phyloP scores from a whole-genome alignment of 2,888 invertebrate genomes.

The Azorinus chamasolen region DNA sequence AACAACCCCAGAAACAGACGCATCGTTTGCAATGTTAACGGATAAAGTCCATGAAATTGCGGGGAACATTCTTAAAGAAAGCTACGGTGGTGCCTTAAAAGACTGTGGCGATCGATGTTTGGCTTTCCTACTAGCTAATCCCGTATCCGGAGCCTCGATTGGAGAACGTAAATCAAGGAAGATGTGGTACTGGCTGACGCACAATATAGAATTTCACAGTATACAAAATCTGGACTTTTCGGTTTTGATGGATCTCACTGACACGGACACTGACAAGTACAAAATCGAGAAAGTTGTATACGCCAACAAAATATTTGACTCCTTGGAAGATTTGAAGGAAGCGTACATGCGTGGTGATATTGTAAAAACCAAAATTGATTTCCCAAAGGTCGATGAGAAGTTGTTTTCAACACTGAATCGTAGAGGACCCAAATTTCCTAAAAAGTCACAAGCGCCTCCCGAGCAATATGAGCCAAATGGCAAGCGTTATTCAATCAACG shows the following conservation, averaged over 20 bases:
- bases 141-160: constrained; percentile 61
- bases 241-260: constrained; percentile 72
- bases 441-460: constrained; percentile 64
- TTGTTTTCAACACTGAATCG: constrained; percentile 50
- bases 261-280: constrained; percentile 61
- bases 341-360: constrained; percentile 52
- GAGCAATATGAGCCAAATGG: constrained; percentile 77
- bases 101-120: constrained; percentile 67
- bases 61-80: constrained; percentile 70
- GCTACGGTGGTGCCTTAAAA: constrained; percentile 69
- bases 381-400: constrained; percentile 31
- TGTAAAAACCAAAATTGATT: constrained; percentile 32
- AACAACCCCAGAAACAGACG: constrained; percentile 59
- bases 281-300: constrained; percentile 69
- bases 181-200: constrained; percentile 71
- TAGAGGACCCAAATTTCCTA: constrained; percentile 61
- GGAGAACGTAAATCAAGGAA: constrained; percentile 61
- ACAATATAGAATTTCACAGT: constrained; percentile 67
- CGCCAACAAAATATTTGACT: constrained; percentile 63
- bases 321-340: constrained; percentile 57
- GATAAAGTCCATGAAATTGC: constrained; percentile 47
- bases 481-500: constrained; percentile 77
- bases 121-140: constrained; percentile 62
- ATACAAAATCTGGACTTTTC: constrained; percentile 77
- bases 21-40: constrained; percentile 24